Base-by-base conservation (phyloP, 2,888 invertebrate genomes). In the Hypselothyrea guttata region DNA sequence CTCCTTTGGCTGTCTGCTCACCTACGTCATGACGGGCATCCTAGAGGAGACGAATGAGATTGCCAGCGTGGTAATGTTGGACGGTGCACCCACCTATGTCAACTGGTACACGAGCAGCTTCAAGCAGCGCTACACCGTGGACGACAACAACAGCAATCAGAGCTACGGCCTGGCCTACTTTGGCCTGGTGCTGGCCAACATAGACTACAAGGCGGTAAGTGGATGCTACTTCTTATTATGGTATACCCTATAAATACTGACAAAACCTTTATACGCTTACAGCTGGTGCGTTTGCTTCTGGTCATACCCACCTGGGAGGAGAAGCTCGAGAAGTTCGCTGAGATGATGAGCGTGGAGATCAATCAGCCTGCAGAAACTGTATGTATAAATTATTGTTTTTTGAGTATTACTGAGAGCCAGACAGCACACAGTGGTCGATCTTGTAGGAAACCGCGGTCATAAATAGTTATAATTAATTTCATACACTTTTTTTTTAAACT, bases 1-100 rank as follows among this genome's bases (percentile, higher is more conserved):
- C 91, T 99, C 98, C 0, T 98, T 96, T 90, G 99, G 99, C 64
- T 96, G 97, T 35, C 94, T 95, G 76, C 95, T 99, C 30, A 98
- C 97, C 12, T 96, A 97, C 89, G 98, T 98, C 91, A 98, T 99
- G 94, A 96, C 96, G 18, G 91, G 95, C 28, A 95, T 96, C 88
- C 91, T 98, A 51, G 96, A 97, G 88, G 90, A 91, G 71, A 91
- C 90, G 35, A 89, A 89, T 9, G 90, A 90, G 65, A 58, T 74
- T 5, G 84, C 86, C 4, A 84, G 87, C 44, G 73, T 90, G n/a
- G 93, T 95, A 72, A 92, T 98, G 75, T 91, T 99, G 74, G 99
- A 99, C 91, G 98, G 98, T 35, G 96, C 97, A 16, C 97, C 96
- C 4, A 93, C 93, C 31, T 97, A 94, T 90, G 93, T 97, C 5